Percentiles rank a stretch among this genome's conserved stretches.
These are phyloP conservation scores for Xenops minutus DNA, from an alignment of 2,797 vertebrate species.

Conservation along the genomic window DNA sequence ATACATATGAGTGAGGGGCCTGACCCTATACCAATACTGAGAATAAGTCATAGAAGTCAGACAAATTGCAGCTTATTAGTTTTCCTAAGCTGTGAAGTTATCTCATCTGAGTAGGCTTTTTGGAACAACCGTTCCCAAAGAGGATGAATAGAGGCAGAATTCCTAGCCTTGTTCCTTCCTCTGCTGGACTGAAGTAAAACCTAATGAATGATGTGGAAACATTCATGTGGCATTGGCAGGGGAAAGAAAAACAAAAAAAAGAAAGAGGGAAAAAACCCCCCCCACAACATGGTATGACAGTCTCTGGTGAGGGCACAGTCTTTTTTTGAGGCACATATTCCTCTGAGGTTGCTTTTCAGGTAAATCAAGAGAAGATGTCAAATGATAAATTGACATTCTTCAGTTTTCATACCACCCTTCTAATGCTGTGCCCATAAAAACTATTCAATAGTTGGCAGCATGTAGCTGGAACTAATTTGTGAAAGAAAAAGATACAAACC, in stretches of 20 bases:
- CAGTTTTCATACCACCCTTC: neutral
- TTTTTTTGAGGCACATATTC: neutral
- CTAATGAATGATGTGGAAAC: neutral
- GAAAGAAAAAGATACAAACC: neutral
- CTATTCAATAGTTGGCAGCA: neutral
- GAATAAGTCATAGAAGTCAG: neutral
- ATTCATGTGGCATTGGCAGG: neutral
- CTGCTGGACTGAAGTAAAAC: neutral
- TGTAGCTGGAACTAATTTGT: neutral
- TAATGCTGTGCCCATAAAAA: neutral
- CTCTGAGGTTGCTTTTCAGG: neutral
- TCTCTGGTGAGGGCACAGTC: neutral
- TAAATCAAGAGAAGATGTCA: neutral
- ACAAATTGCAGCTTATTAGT: neutral
- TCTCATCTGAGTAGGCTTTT: neutral
- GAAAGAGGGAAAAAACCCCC: no score
- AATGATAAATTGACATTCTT: neutral
- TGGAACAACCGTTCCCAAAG: neutral
- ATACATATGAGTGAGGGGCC: neutral
- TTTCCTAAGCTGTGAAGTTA: neutral
- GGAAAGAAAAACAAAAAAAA: neutral
- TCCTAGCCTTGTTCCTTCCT: neutral
- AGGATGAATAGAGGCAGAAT: neutral
- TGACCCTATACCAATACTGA: neutral
- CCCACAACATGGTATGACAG: fast-evolving